Evolutionary conservation across 2,888 invertebrate species (phyloP).

Genomic region (Argyresthia albistria): DNA sequence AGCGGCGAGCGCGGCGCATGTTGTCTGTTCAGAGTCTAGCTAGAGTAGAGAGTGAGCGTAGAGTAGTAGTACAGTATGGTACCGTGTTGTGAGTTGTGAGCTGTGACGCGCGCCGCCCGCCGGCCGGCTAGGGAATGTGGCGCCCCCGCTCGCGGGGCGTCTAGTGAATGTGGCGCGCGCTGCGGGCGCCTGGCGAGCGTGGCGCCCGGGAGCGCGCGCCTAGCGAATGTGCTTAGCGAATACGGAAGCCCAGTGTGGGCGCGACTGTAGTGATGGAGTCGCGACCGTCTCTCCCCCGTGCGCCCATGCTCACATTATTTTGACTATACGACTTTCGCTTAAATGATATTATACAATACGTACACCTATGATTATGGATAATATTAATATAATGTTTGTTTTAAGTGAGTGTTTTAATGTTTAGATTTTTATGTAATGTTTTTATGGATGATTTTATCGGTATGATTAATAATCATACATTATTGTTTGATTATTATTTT

Average conservation of each 20-base stretch:
- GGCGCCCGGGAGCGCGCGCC: slow-evolving; percentile 44
- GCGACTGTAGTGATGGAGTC: no score
- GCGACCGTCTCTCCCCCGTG: neutral
- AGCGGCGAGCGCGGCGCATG: slow-evolving; percentile 32
- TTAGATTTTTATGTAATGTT: slow-evolving; percentile 74
- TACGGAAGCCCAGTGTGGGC: no score
- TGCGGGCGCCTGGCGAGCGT: slow-evolving; percentile 36
- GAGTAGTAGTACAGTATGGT: neutral
- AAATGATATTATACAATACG: slow-evolving; percentile 69
- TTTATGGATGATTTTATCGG: slow-evolving; percentile 73
- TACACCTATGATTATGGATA: slow-evolving; percentile 70
- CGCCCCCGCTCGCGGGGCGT: neutral
- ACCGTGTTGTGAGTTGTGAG: neutral
- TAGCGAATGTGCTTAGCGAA: slow-evolving; percentile 5
- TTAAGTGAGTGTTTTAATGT: slow-evolving; percentile 71
- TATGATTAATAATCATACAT: slow-evolving; percentile 58
- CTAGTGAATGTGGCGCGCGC: slow-evolving; percentile 1
- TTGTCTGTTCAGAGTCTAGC: slow-evolving; percentile 32
- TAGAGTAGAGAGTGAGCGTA: slow-evolving; percentile 17
- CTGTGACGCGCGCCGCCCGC: slow-evolving; percentile 7
- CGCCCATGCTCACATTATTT: slow-evolving; percentile 57
- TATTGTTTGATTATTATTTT: slow-evolving; percentile 66
- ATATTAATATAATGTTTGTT: slow-evolving; percentile 74
- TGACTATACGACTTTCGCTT: slow-evolving; percentile 72
- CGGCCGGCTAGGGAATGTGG: slow-evolving; percentile 3